Conservation (phyloP, 1,140 invertebrate genomes). For the Hylaeus anthracinus region DNA sequence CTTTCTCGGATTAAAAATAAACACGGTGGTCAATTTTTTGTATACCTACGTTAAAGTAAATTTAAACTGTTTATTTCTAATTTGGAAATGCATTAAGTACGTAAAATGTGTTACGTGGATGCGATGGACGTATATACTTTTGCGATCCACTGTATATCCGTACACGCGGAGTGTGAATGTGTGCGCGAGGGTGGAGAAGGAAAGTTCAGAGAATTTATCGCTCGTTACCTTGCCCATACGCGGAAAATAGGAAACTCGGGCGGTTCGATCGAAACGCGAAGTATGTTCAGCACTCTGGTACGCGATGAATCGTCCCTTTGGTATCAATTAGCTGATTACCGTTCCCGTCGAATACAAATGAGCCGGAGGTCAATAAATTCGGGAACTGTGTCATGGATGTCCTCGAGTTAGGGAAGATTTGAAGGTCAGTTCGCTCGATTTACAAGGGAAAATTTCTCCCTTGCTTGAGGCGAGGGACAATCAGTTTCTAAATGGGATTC, state of each 20-base stretch:
- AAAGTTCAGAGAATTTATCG: slow-evolving; percentile 40
- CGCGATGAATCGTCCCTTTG: slow-evolving; percentile 14
- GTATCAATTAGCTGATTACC: slow-evolving; percentile 35
- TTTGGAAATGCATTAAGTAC: too few relatives aligned
- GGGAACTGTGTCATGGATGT: not conserved
- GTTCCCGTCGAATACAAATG: not conserved
- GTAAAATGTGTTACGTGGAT: too few relatives aligned
- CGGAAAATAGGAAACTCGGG: slow-evolving; percentile 26
- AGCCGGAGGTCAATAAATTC: not conserved
- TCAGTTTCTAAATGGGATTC: too few relatives aligned
- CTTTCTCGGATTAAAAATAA: too few relatives aligned
- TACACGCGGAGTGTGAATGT: too few relatives aligned
- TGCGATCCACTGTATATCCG: too few relatives aligned
- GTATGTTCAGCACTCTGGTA: not conserved
- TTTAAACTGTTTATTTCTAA: too few relatives aligned
- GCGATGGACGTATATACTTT: too few relatives aligned
- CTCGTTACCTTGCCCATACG: slow-evolving; percentile 22
- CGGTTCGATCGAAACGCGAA: slow-evolving; percentile 28
- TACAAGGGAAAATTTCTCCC: too few relatives aligned
- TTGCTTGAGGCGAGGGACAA: too few relatives aligned
- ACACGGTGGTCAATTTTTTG: too few relatives aligned
- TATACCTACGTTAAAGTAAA: too few relatives aligned
- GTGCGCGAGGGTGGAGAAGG: not conserved
- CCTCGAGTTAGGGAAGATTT: not conserved
- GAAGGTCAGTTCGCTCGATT: not conserved